Conservation (phyloP, 2,888 invertebrate species). For the Cylindroiulus punctatus region DNA sequence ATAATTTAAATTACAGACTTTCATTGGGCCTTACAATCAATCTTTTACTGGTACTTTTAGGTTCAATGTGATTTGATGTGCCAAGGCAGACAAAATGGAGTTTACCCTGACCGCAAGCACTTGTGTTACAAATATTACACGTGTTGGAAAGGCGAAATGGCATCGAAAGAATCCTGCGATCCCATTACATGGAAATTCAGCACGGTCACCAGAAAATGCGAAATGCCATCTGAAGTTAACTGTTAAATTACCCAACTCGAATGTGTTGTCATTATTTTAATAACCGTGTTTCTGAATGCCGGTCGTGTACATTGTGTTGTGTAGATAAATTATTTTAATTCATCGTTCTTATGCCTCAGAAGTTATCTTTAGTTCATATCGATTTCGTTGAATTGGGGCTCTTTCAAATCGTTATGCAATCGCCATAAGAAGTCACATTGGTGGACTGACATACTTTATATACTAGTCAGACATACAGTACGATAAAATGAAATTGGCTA, state of each 20-base stretch:
- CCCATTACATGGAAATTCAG: neutral
- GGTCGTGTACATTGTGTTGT: neutral
- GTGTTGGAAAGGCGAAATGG: neutral
- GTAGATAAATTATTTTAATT: neutral
- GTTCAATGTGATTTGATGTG: neutral
- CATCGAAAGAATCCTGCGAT: neutral
- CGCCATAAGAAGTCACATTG: no score
- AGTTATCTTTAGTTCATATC: no score
- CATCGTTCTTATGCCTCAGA: no score
- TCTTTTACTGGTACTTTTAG: neutral
- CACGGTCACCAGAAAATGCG: slow-evolving; percentile 3
- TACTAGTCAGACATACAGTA: no score
- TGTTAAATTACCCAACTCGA: neutral
- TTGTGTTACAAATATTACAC: neutral
- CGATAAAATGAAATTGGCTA: no score
- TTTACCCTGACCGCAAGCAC: neutral
- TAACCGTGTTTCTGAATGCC: neutral
- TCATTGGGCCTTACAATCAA: neutral
- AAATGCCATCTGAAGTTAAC: neutral
- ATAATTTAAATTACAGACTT: neutral
- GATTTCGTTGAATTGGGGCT: no score
- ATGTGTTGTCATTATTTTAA: neutral
- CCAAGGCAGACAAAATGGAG: neutral
- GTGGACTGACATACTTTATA: no score
- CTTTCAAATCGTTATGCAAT: no score